Evolutionary conservation across 64 coral and sea anemone species (phyloP).

Genomic region (Porites lutea): DNA sequence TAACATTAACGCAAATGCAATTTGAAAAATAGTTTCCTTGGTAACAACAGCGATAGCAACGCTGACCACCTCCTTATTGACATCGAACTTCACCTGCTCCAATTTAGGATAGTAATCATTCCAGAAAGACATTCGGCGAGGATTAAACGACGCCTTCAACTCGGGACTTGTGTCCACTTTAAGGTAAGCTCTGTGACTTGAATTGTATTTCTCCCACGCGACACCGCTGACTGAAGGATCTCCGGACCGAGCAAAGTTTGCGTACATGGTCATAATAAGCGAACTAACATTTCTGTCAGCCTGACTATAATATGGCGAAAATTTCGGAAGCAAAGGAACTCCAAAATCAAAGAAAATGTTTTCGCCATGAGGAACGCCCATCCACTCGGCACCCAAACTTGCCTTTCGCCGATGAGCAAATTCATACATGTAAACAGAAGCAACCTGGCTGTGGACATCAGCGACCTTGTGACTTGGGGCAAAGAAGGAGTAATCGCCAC

Average conservation of each 20-base stretch:
- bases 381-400: neutral
- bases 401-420: constrained; percentile 17
- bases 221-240: constrained; percentile 40
- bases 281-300: constrained; percentile 63
- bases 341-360: constrained; percentile 45
- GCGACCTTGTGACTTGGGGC: constrained; percentile 69
- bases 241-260: constrained; percentile 62
- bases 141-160: neutral
- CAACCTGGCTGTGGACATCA: constrained; percentile 36
- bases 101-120: constrained; percentile 67
- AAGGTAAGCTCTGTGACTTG: constrained; percentile 1
- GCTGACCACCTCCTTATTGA: neutral
- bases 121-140: constrained; percentile 45
- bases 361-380: constrained; percentile 11
- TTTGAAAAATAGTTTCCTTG: neutral
- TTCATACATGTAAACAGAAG: constrained; percentile 60
- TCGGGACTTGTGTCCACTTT: neutral
- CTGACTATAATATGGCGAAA: too few species aligned
- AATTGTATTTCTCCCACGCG: constrained; percentile 35
- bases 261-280: constrained; percentile 47
- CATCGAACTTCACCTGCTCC: neutral
- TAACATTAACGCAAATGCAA: neutral
- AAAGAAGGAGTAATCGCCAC: constrained; percentile 53
- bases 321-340: neutral
- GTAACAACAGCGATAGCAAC: neutral